These are phyloP conservation scores for Orius insidiosus DNA, from an alignment of 1,140 invertebrate species.

Conservation along the genomic window DNA sequence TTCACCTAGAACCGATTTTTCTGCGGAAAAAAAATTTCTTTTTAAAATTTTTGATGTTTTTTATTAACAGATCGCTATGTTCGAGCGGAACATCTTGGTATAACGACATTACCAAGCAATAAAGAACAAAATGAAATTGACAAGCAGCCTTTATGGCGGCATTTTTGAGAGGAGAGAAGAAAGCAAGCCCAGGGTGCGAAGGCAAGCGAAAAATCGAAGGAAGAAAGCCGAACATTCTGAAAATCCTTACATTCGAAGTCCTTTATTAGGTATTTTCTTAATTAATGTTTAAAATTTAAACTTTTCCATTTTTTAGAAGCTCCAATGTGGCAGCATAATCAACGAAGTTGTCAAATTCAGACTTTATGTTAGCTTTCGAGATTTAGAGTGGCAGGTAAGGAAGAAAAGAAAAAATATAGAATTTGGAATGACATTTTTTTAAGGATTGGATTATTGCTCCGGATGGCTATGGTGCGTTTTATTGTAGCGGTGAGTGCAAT, in stretches of 20 bases:
- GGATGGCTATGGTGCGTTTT: constrained; percentile 84
- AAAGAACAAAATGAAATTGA: constrained; percentile 36
- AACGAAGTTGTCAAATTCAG: constrained; percentile 43
- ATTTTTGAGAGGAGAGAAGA: constrained; percentile 49
- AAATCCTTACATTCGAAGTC: constrained; percentile 17
- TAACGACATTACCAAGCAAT: no score
- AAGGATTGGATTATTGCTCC: constrained; percentile 92
- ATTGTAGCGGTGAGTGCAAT: constrained; percentile 83
- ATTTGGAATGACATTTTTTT: constrained; percentile 21
- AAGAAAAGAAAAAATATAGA: constrained; percentile 2
- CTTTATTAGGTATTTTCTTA: constrained; percentile 16
- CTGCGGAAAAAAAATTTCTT: no score
- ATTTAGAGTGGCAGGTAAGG: constrained; percentile 77
- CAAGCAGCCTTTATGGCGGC: constrained; percentile 73
- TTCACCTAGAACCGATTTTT: no score
- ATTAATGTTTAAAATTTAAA: not conserved
- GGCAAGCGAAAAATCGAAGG: constrained; percentile 32
- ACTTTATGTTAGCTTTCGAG: constrained; percentile 81
- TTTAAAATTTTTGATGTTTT: no score
- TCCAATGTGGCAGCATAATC: not conserved
- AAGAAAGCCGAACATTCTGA: constrained; percentile 24
- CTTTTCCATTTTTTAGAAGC: not conserved
- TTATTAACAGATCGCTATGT: no score
- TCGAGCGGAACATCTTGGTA: no score
- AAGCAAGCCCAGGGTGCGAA: constrained; percentile 29